A percentile compares a stretch with the other conserved stretches of the same genome.
Conservation (phyloP, 1,140 invertebrate species). For the Cataglyphis hispanica region DNA sequence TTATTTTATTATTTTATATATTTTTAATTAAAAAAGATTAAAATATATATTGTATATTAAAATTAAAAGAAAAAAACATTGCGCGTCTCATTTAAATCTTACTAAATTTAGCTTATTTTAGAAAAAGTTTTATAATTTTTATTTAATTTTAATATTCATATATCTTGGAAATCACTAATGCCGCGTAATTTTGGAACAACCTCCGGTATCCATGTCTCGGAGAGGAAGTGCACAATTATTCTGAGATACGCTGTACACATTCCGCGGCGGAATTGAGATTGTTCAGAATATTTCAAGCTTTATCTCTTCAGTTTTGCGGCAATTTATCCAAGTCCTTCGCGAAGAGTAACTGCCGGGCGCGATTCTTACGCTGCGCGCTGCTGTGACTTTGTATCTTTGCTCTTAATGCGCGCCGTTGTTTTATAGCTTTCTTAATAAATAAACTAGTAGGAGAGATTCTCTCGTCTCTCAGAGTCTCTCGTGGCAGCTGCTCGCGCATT, state of each 20-base stretch:
- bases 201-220: background rate
- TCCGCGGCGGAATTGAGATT: slow-evolving; percentile 57
- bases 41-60: too few relatives aligned
- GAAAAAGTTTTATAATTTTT: too few relatives aligned
- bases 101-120: too few relatives aligned
- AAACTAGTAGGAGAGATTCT: slow-evolving; percentile 26
- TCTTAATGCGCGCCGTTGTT: slow-evolving; percentile 37
- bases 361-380: slow-evolving; percentile 32
- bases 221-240: slow-evolving; percentile 52
- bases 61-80: too few relatives aligned
- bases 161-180: background rate
- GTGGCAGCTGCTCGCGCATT: background rate
- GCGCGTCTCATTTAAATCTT: too few relatives aligned
- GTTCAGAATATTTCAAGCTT: slow-evolving; percentile 60
- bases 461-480: background rate
- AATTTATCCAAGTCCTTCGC: slow-evolving; percentile 47
- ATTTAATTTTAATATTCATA: background rate
- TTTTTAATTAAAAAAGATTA: too few relatives aligned
- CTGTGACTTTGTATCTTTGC: slow-evolving; percentile 40
- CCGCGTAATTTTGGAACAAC: slow-evolving; percentile 15
- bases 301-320: slow-evolving; percentile 54
- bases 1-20: too few relatives aligned
- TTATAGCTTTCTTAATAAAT: slow-evolving; percentile 33
- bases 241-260: slow-evolving; percentile 48
- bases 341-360: slow-evolving; percentile 44